Evolutionary conservation across 1,140 invertebrate genomes (phyloP), one percentile per base, ranked within the genome.

Genomic region (Tetramorium simillimum): DNA sequence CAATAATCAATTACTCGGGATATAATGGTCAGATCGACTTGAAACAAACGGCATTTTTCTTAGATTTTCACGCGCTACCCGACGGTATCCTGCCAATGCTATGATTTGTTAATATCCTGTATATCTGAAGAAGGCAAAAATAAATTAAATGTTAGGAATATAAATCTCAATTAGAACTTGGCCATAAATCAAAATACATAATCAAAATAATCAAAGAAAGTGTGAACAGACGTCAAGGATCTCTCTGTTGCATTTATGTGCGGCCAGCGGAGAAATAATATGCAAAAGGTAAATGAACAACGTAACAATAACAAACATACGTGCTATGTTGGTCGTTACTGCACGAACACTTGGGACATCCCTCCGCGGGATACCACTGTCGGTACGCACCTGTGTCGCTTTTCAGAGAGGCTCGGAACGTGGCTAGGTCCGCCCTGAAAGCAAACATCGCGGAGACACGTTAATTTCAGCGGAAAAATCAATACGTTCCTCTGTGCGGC

Each of bases 301-400:
- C 67, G 65, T 46, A 58, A 84, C 9, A 6, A 81, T 86, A 86
- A 53, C 37, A 90, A 90, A 81, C 89, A 67, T 88, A 90, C 89
- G 81, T 88, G 81, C 65, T 69, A 69, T 40, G n/a, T 80, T 43
- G 70, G 86, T 60, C 7, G 76, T 24, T 77, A 87, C 53, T 84
- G 78, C 86, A 65, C 70, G 49, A 84, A 82, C 21, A 78, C 65
- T 73, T 87, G 24, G 56, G n/a, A 51, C 89, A 90, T 90, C 70
- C 89, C 89, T 84, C 53, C 70, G n/a, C 60, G 86, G 89, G 81
- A 86, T 60, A 33, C 70, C 76, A 49, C 62, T 76, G 69, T 90
- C 40, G 86, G 76, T 90, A 90, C 89, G 89, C 89, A 90, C 89
- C 89, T 90, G 86, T 90, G 28, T 88, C 40, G 51, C 56, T 62